Conservation (phyloP, 2,888 invertebrate species). For the Morinoia aosen region DNA sequence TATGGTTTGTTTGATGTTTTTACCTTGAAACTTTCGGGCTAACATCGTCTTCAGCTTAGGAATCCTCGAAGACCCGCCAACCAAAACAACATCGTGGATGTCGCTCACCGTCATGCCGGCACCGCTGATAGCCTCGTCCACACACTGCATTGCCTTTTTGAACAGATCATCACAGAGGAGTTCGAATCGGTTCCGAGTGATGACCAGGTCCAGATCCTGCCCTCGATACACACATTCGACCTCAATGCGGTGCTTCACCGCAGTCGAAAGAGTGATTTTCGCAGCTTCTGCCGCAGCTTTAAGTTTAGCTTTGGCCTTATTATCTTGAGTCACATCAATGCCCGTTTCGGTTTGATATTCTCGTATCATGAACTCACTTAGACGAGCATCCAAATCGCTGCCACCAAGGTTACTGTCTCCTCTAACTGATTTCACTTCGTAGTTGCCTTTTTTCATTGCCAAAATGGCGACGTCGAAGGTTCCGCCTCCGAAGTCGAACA, state of each 20-base stretch:
- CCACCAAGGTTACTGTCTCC: slow-evolving; percentile 26
- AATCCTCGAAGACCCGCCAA: slow-evolving; percentile 83
- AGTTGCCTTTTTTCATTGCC: background rate
- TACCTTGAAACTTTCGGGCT: slow-evolving; percentile 77
- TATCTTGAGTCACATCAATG: background rate
- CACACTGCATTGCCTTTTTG: background rate
- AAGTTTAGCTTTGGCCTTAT: background rate
- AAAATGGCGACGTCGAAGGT: slow-evolving; percentile 41
- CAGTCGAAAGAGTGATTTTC: background rate
- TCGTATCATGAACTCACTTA: background rate
- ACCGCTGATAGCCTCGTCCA: slow-evolving; percentile 69
- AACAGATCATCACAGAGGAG: slow-evolving; percentile 18
- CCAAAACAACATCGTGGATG: slow-evolving; percentile 74
- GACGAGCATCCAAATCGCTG: slow-evolving; percentile 21
- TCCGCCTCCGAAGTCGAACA: background rate
- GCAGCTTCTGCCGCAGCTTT: background rate
- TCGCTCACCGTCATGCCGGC: slow-evolving; percentile 70
- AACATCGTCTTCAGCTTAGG: slow-evolving; percentile 81
- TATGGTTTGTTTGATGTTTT: slow-evolving; percentile 77
- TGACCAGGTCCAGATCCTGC: background rate
- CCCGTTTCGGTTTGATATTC: background rate
- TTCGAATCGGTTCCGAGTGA: background rate
- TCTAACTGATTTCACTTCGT: background rate
- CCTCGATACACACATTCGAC: background rate
- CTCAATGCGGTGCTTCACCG: background rate